These are phyloP conservation scores for Myanophis thanlyinensis DNA, from an alignment of 2,113 vertebrate species.

Conservation along the genomic window DNA sequence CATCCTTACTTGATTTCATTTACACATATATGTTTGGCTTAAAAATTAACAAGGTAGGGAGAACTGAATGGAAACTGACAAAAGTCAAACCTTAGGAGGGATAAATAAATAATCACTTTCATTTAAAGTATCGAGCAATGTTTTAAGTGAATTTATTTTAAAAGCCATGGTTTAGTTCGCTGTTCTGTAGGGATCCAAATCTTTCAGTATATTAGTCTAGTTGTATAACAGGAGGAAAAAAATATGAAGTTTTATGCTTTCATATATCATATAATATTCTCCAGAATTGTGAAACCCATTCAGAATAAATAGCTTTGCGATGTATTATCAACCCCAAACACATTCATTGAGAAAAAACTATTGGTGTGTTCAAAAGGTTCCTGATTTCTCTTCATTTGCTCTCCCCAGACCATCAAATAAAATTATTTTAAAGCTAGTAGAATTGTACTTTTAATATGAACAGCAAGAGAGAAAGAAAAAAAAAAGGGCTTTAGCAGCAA, in stretches of 20 bases:
- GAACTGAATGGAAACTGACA: not conserved
- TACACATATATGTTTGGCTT: not conserved
- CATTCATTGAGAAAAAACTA: not conserved
- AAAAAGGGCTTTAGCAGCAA: not conserved
- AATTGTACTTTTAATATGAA: not conserved
- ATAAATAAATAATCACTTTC: not conserved
- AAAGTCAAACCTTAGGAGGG: not conserved
- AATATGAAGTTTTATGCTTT: not conserved
- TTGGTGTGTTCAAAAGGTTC: not conserved
- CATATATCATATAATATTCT: not conserved
- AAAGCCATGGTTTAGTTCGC: not conserved
- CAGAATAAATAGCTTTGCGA: not conserved
- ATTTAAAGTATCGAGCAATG: not conserved
- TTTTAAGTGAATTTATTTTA: not conserved
- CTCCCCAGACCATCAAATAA: not conserved
- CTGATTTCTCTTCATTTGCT: not conserved
- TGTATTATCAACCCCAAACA: not conserved
- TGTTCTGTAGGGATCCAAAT: not conserved
- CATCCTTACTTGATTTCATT: not conserved
- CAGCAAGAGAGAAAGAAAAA: not conserved
- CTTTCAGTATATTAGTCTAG: not conserved
- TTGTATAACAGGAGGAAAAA: not conserved
- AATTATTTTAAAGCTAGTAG: not conserved
- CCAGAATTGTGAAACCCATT: not conserved
- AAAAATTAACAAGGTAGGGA: not conserved